These are phyloP conservation scores for Globia sparganii DNA, from an alignment of 2,888 invertebrate species.

Conservation along the genomic window DNA sequence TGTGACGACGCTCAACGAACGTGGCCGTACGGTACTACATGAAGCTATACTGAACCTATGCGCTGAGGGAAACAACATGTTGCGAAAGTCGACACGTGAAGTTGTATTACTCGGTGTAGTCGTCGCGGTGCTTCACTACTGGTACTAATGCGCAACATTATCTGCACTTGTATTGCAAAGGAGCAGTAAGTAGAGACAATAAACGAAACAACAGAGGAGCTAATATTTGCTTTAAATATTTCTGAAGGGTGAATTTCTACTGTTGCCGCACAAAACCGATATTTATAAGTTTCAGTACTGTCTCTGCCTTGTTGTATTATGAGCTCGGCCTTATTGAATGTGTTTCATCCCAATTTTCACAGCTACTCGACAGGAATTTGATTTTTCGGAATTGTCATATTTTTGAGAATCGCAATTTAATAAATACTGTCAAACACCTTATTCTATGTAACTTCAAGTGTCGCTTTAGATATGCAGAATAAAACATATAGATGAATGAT, in stretches of 20 bases:
- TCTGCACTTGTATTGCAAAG: neutral
- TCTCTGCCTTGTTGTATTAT: neutral
- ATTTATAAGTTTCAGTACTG: neutral
- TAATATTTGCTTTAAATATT: neutral
- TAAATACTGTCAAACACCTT: neutral
- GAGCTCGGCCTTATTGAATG: neutral
- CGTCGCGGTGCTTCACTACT: neutral
- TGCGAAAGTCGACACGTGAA: conserved; percentile 4
- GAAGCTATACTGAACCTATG: neutral
- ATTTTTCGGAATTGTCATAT: neutral
- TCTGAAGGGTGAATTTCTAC: neutral
- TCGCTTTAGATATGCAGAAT: conserved; percentile 4
- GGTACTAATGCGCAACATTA: neutral
- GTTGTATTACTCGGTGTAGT: neutral
- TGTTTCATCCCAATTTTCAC: neutral
- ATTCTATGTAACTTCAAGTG: neutral
- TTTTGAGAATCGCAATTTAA: neutral
- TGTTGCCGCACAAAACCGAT: neutral
- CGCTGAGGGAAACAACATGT: neutral
- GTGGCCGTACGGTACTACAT: too few relatives aligned
- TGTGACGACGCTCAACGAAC: neutral
- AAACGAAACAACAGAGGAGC: neutral
- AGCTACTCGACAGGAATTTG: neutral
- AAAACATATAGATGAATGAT: conserved; percentile 3
- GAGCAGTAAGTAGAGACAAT: neutral